These are phyloP conservation scores for Anthopleura xanthogrammica DNA, from an alignment of 92 coral and sea anemone genomes.

Conservation along the genomic window DNA sequence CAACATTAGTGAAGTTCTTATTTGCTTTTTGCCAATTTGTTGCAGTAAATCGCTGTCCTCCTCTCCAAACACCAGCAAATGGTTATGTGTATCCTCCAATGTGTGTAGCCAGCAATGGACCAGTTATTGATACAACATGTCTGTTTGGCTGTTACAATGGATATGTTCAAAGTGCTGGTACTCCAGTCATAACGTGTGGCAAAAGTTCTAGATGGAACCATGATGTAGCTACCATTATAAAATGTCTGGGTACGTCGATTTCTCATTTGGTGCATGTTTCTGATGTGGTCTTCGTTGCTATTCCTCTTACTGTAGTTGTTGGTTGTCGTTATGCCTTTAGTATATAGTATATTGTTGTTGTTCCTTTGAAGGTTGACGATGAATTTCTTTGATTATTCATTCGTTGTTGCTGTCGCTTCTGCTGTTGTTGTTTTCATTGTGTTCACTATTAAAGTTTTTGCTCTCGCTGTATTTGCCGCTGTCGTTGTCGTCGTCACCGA, in stretches of 20 bases:
- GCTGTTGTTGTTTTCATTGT: too few species aligned
- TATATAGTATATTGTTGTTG: too few species aligned
- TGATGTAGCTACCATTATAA: constrained; percentile 14
- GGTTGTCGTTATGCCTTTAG: too few species aligned
- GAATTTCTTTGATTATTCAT: too few species aligned
- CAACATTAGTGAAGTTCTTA: constrained; percentile 12
- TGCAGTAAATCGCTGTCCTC: constrained; percentile 48
- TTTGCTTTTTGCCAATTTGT: neutral
- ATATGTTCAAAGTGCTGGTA: constrained; percentile 14
- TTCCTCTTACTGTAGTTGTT: neutral
- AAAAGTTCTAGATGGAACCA: constrained; percentile 32
- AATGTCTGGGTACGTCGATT: constrained; percentile 28
- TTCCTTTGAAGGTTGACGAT: too few species aligned
- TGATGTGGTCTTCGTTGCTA: neutral
- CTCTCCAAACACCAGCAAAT: constrained; percentile 37
- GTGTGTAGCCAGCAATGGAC: constrained; percentile 33
- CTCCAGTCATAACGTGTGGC: constrained; percentile 16
- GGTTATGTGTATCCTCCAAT: constrained; percentile 63
- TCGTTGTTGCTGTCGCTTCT: too few species aligned
- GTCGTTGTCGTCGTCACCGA: too few species aligned
- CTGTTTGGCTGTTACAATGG: constrained; percentile 38
- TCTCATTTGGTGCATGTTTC: neutral
- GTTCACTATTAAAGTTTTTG: too few species aligned
- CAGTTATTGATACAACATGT: constrained; percentile 40
- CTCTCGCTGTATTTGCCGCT: too few species aligned